Evolutionary conservation across 1,140 invertebrate species (phyloP).

Genomic region (Maconellicoccus hirsutus): DNA sequence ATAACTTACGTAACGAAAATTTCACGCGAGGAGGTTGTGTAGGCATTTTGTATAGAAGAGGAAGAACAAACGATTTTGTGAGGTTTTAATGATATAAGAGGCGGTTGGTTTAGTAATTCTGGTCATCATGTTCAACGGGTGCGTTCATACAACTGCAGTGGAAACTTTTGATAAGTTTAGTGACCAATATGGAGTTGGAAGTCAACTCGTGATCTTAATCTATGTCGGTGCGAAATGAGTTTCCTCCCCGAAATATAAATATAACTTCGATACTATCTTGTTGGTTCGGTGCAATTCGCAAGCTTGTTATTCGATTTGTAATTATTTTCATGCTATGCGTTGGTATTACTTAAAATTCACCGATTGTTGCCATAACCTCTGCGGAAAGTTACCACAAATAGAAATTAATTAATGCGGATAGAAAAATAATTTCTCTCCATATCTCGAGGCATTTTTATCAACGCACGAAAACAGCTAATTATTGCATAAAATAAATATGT

Average conservation of each 20-base stretch:
- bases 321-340: no score
- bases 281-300: no score
- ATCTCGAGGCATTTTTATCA: not conserved
- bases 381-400: constrained; percentile 1
- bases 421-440: not conserved
- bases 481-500: not conserved
- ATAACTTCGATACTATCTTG: no score
- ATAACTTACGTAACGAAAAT: no score
- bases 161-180: not conserved
- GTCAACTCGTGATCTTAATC: not conserved
- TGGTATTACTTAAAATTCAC: no score
- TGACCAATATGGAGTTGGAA: not conserved
- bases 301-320: no score
- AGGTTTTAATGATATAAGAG: not conserved
- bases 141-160: not conserved
- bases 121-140: not conserved
- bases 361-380: not conserved
- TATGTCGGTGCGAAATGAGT: not conserved
- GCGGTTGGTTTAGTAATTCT: not conserved
- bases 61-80: not conserved
- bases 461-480: not conserved
- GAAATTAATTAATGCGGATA: not conserved
- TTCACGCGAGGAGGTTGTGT: no score
- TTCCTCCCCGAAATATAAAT: not conserved
- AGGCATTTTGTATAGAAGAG: not conserved